Evolutionary conservation across 2,113 vertebrate species (phyloP), one percentile per base, ranked within the genome.

Genomic region (Channa maculata): DNA sequence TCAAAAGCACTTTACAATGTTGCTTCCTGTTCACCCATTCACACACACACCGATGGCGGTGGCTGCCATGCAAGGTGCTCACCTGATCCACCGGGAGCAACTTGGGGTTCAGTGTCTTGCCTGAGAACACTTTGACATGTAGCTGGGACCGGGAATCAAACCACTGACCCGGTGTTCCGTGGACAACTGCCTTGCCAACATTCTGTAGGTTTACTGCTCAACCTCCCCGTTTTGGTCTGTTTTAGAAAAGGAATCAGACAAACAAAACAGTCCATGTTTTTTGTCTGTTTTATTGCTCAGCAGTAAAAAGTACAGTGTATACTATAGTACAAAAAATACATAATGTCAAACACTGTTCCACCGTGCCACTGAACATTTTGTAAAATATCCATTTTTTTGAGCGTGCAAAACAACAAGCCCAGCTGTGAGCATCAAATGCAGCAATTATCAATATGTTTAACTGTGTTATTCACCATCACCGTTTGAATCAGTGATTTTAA

Each of bases 301-400:
- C 92, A 88, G 92, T 95, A 94, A 92, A 95, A 94, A 94, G 90
- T 93, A 94, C 93, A 94, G 91, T 93, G 91, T 93, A 89, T 94
- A 93, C 92, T 93, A 94, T 89, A 80, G 91, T 94, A 94, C 89
- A 94, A 94, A 94, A 94, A 90, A 91, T 89, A 90, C 87, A 91
- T 88, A 68, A 90, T 89, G 80, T 90, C 85, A 73, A 88, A 91
- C 88, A 93, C 90, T 83, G 85, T 83, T 86, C 76, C 80, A 86
- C 85, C 80, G 83, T 83, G 82, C 78, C 86, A 80, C 84, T 85
- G 77, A 82, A 87, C 78, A 14, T 85, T 85, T 85, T 79, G 89
- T 86, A 85, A 89, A 91, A 89, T 88, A 86, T 89, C 70, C 68
- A 90, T 72, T 83, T 85, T 85, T 85, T 90, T 85, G 87, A 90